Evolutionary conservation across 2,113 vertebrate genomes (phyloP), one percentile per base, ranked within the genome.

Genomic region (Etia nguti): DNA sequence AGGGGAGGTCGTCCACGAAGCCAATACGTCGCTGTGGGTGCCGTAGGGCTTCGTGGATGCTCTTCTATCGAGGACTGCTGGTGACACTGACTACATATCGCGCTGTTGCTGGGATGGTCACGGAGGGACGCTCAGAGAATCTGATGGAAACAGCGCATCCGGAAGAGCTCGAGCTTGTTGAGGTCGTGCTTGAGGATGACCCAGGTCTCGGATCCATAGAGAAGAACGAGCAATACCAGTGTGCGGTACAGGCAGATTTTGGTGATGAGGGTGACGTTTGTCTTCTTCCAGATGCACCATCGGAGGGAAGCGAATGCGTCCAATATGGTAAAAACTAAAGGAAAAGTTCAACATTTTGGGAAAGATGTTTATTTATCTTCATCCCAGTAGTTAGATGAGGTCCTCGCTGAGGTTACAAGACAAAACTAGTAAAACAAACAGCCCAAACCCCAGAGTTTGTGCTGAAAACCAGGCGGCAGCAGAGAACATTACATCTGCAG

Each of bases 291-390:
- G 60, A 38, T 1, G 0, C 31, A 38, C 6, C 31, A 36, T 62
- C 31, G 4, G 4, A 36, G 31, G 6, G 8, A 38, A 34, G 1
- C 34, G 20, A 22, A 2, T 38, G 11, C 1, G 0, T 38, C 20
- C 62, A 52, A 52, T 52, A 50, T 1, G 6, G 16, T 77, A 1
- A 50, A 50, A 52, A 20, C 46, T 31, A n/a, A 75, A 77, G 73
- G 20, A 77, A 77, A 31, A 20, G 4, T 77, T 34, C 73, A n/a
- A 52, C 46, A 34, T 77, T 77, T 52, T 77, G 31, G 26, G 26
- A 77, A 52, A 52, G 18, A 52, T 52, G 46, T 34, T 12, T 77
- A 52, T 77, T 52, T 77, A 29, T 6, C 48, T 13, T 50, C 43
- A 24, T 13, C 4, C 46, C 26, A 52, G 29, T 29, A 77, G 73